A percentile compares a stretch with the other conserved stretches of the same genome.
These are phyloP conservation scores for Cephus spinipes DNA, from an alignment of 2,888 invertebrate species.

Conservation along the genomic window DNA sequence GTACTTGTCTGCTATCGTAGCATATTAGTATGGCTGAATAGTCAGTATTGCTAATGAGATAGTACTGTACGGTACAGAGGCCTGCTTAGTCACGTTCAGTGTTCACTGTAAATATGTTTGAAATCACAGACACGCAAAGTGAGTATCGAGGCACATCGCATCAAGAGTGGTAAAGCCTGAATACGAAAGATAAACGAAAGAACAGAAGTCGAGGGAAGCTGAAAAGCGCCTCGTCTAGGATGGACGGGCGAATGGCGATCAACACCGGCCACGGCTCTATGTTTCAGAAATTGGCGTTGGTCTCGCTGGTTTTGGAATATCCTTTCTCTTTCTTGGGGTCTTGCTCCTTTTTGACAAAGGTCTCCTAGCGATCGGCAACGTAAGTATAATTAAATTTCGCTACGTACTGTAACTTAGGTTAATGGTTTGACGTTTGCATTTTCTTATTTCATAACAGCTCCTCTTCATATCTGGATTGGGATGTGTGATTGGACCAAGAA, in stretches of 20 bases:
- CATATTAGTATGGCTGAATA: constrained; percentile 11
- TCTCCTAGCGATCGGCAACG: constrained; percentile 98
- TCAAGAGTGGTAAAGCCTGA: not conserved
- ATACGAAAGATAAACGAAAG: constrained; percentile 1
- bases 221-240: not conserved
- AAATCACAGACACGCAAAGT: constrained; percentile 88
- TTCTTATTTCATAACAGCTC: constrained; percentile 76
- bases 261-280: constrained; percentile 5
- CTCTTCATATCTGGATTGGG: constrained; percentile 95
- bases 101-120: constrained; percentile 75
- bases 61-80: not conserved
- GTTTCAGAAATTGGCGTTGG: constrained; percentile 96
- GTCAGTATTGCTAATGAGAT: constrained; percentile 3
- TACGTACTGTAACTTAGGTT: not conserved
- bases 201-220: not conserved
- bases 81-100: not conserved
- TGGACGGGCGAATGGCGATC: not conserved
- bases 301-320: constrained; percentile 94
- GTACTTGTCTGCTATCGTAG: not conserved
- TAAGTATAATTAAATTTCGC: constrained; percentile 71
- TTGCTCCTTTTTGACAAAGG: constrained; percentile 96
- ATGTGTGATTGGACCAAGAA: constrained; percentile 94
- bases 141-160: constrained; percentile 63
- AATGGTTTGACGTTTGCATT: constrained; percentile 15
- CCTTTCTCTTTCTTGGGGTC: constrained; percentile 94